Evolutionary conservation across 2,797 vertebrate species (phyloP).

Genomic region (Enteromius trimaculatus): DNA sequence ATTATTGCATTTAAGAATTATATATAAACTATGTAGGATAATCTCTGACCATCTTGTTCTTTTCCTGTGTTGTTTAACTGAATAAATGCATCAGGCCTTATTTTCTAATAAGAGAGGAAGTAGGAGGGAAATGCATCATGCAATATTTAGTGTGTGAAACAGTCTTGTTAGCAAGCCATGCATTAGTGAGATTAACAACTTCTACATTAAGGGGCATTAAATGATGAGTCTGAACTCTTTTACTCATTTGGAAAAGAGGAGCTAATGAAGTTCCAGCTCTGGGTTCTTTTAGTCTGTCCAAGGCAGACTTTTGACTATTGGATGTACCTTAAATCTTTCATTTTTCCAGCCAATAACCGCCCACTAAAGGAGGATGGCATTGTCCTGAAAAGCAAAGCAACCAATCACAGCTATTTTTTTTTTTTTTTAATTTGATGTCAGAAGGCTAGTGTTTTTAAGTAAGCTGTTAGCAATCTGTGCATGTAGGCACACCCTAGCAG

Average conservation of each 20-base stretch:
- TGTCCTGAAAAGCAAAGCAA: not conserved
- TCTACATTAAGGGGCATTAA: constrained; percentile 64
- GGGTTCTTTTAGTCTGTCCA: constrained; percentile 56
- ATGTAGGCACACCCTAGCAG: not conserved
- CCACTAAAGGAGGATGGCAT: not conserved
- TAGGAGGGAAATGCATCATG: constrained; percentile 57
- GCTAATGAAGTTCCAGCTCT: constrained; percentile 62
- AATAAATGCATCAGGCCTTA: not conserved
- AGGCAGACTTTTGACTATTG: constrained; percentile 20
- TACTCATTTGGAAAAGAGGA: constrained; percentile 60
- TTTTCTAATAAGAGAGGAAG: constrained; percentile 40
- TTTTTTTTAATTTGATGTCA: not conserved
- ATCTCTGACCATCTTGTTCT: constrained; percentile 4
- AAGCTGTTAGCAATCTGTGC: not conserved
- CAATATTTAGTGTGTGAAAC: constrained; percentile 70
- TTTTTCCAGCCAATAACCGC: not conserved
- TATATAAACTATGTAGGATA: constrained; percentile 27
- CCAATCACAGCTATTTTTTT: not conserved
- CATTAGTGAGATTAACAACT: constrained; percentile 67
- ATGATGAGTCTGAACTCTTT: constrained; percentile 66
- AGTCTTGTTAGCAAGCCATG: constrained; percentile 65
- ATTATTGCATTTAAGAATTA: constrained; percentile 1
- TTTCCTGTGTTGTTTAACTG: constrained; percentile 35
- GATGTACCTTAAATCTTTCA: not conserved
- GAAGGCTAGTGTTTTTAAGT: constrained; percentile 52